phyloP scores from a whole-genome alignment of 2,797 vertebrate species.

The Onychomys torridus region DNA sequence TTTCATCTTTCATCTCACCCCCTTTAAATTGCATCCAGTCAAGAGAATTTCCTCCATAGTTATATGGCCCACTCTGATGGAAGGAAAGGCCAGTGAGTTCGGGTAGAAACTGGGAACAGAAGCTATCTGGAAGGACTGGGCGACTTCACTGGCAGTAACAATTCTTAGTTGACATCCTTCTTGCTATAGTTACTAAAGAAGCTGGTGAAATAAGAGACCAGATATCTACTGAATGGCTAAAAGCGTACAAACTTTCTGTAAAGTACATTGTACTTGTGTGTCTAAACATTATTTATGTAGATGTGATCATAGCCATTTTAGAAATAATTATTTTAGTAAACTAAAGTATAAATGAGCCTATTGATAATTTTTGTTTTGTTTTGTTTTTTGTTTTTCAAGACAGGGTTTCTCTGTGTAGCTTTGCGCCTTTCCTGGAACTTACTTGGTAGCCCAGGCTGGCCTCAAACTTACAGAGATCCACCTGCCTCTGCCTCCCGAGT shows the following conservation, averaged over 20 bases:
- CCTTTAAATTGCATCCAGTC: neutral
- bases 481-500: too few species aligned
- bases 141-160: fast-evolving
- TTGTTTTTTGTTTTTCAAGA: too few species aligned
- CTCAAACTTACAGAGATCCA: too few species aligned
- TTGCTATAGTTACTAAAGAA: neutral
- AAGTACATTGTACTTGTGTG: neutral
- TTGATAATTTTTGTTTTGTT: neutral
- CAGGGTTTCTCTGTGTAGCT: too few species aligned
- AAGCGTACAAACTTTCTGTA: neutral
- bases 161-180: neutral
- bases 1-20: neutral
- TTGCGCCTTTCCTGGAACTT: too few species aligned
- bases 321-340: neutral
- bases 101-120: neutral
- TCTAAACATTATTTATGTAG: neutral
- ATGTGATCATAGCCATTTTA: neutral
- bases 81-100: neutral
- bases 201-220: neutral
- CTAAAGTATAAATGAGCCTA: neutral
- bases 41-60: neutral
- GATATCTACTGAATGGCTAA: neutral
- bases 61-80: neutral
- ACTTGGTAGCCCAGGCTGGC: too few species aligned
- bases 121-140: neutral